Conservation (phyloP, 2,797 vertebrate species). For the Halcyon leucocephala region DNA sequence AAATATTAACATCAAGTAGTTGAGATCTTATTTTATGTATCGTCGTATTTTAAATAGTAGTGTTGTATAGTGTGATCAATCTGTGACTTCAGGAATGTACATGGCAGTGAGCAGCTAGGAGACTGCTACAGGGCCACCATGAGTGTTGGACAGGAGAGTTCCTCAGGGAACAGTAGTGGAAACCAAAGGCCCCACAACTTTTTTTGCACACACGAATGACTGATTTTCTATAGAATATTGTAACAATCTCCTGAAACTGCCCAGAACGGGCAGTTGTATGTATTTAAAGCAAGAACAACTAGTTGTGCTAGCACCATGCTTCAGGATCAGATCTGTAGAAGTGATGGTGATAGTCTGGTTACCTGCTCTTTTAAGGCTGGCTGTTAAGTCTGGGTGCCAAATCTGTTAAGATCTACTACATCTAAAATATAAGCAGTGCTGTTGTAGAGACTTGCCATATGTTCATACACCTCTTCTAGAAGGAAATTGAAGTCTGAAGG, state of each 20-base stretch:
- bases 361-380: neutral
- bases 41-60: neutral
- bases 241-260: neutral
- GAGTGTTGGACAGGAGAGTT: accelerated
- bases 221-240: neutral
- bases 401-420: neutral
- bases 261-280: neutral
- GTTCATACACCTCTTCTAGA: neutral
- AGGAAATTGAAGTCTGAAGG: neutral
- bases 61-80: neutral
- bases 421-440: neutral
- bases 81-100: accelerated
- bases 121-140: neutral
- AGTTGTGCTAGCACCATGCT: neutral
- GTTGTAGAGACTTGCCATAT: accelerated
- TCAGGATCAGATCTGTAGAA: neutral
- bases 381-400: neutral
- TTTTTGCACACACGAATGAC: neutral
- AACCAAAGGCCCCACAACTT: neutral
- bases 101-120: neutral
- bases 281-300: neutral
- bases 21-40: neutral
- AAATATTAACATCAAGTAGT: neutral
- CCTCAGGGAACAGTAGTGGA: neutral
- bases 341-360: neutral